Evolutionary conservation across 2,797 vertebrate species (phyloP).

Genomic region (Menidia menidia): DNA sequence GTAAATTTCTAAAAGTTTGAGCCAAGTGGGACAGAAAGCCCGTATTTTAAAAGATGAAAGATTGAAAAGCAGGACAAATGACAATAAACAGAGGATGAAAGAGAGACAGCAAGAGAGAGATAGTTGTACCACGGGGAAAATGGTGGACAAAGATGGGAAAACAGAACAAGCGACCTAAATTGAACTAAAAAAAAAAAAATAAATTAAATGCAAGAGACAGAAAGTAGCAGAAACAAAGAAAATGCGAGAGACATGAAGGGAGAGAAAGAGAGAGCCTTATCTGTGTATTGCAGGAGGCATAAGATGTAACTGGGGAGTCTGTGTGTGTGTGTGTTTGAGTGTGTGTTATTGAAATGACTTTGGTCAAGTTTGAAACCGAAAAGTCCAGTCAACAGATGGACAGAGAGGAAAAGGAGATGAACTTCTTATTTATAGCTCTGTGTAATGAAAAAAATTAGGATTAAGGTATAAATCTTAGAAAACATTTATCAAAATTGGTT

Average conservation of each 20-base stretch:
- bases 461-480: slow-evolving; percentile 26
- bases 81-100: not conserved
- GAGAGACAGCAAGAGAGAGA: not conserved
- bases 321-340: slow-evolving; percentile 45
- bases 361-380: slow-evolving; percentile 76
- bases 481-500: slow-evolving; percentile 4
- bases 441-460: slow-evolving; percentile 43
- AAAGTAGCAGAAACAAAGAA: slow-evolving; percentile 67
- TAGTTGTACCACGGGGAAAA: slow-evolving; percentile 10
- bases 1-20: too few species aligned
- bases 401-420: slow-evolving; percentile 51
- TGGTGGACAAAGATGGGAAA: slow-evolving; percentile 28
- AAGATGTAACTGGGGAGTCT: slow-evolving; percentile 77
- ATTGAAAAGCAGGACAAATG: not conserved
- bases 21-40: slow-evolving; percentile 3
- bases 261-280: slow-evolving; percentile 72
- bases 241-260: slow-evolving; percentile 52
- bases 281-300: slow-evolving; percentile 79
- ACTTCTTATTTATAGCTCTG: slow-evolving; percentile 44
- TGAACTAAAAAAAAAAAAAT: slow-evolving; percentile 52
- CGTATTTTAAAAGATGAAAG: not conserved
- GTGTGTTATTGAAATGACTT: slow-evolving; percentile 82
- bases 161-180: slow-evolving; percentile 28
- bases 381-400: slow-evolving; percentile 74
- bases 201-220: slow-evolving; percentile 29